Base-by-base conservation (phyloP, 2,113 vertebrate genomes). In the Ciconia maguari region DNA sequence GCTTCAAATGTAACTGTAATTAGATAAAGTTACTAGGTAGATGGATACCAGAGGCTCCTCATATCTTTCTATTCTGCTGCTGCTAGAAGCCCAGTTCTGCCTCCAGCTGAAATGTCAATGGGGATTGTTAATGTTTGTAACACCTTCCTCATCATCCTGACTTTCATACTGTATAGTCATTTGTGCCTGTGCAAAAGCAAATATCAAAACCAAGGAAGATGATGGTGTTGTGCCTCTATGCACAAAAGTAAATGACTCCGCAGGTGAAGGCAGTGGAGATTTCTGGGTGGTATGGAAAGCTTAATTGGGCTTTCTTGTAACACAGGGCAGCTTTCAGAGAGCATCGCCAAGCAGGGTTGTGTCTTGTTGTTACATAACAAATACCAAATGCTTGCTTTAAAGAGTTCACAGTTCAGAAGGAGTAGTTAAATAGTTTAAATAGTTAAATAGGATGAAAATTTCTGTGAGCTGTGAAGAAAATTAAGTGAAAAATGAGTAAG, bases 1-100 rank as follows among this genome's bases (percentile, higher is more conserved):
- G 99, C 98, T 98, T 99, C 98, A 99, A 99, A 99, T 98, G 97
- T 97, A 97, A 96, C 89, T 95, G 97, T 78, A 96, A 94, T 92
- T 94, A 87, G 87, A 83, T 38, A 77, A 88, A 48, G 18, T 58
- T 91, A 34, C 18, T 32, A 70, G 30, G 27, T 54, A 78, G 64
- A 36, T n/a, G 10, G 32, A 26, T 84, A 44, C 14, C 69, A 79
- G 83, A 84, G 58, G 16, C 52, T 81, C 5, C 13, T 38, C 32
- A 10, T 65, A 30, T 29, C 61, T 24, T 75, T 51, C 58, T 51
- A 8, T 62, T 89, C 68, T 96, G 85, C 58, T 96, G 83, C 62
- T 88, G 74, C 65, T 8, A 34, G 74, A 87, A 85, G 22, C 65
- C 74, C 32, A 34, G 3, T 61, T 77, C n/a, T 82, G 42, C 57